Evolutionary conservation across 1,140 invertebrate genomes (phyloP).

Genomic region (Hesperophylax magnus): DNA sequence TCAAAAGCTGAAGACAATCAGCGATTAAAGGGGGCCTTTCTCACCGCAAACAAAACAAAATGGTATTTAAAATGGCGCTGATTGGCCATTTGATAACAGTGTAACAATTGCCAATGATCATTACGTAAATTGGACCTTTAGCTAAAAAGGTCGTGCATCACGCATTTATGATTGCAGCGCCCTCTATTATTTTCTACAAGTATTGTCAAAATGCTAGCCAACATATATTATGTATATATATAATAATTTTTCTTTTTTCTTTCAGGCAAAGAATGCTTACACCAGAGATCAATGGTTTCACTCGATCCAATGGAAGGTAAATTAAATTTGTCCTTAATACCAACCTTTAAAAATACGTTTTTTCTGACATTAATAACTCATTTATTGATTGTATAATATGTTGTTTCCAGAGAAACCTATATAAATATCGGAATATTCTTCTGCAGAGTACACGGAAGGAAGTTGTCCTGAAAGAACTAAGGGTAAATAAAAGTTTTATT

Average conservation of each 20-base stretch:
- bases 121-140: too few relatives aligned
- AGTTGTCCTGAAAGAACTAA: constrained; percentile 86
- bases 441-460: constrained; percentile 79
- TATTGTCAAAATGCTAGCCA: too few relatives aligned
- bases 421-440: constrained; percentile 82
- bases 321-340: background rate
- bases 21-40: too few relatives aligned
- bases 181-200: too few relatives aligned
- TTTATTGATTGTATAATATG: constrained; percentile 44
- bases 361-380: background rate
- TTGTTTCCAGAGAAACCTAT: constrained; percentile 81
- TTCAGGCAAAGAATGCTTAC: constrained; percentile 82
- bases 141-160: too few relatives aligned
- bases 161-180: too few relatives aligned
- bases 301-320: constrained; percentile 89
- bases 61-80: too few relatives aligned
- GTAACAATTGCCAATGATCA: too few relatives aligned
- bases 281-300: constrained; percentile 89
- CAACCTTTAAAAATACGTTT: constrained; percentile 81
- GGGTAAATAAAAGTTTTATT: constrained; percentile 68
- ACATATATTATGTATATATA: too few relatives aligned
- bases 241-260: constrained; percentile 63
- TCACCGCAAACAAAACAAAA: too few relatives aligned
- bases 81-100: too few relatives aligned
- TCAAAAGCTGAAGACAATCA: too few relatives aligned